Evolutionary conservation across 2,113 vertebrate species (phyloP), one percentile per base, ranked within the genome.

Genomic region (Amblyopsis rosae): DNA sequence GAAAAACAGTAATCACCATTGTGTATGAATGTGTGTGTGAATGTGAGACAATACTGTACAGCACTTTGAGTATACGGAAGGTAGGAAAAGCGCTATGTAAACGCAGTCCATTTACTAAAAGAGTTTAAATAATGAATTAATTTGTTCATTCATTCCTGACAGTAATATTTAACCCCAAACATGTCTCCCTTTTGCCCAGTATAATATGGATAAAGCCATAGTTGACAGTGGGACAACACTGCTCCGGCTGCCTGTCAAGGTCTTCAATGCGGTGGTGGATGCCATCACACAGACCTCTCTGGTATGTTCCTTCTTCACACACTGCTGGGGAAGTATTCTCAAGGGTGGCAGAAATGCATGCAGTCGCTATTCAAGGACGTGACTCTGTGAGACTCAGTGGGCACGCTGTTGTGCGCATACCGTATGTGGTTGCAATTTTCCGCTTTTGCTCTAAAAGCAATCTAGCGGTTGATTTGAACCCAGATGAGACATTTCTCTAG

Each of bases 141-240:
- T 26, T 26, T 1, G 53, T 55, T 55, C 4, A 6, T 55, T 17
- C 15, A 6, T 55, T 17, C 15, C 15, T 17, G 17, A 17, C 17
- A 15, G 12, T 19, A 49, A 9, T 48, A 12, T 11, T 10, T 51
- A 46, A 26, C 11, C 10, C 16, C 66, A 41, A 60, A 63, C 76
- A 60, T 74, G 68, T 15, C 19, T 67, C 26, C 11, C 6, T 17
- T 58, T 74, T 19, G 57, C 75, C 58, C 70, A 99, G 97, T 99
- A 99, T 47, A 99, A 99, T 16, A 88, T 91, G 0, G 97, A 99
- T 82, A 99, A 99, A 91, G 96, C 97, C 1, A 98, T 99, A 60
- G 96, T 99, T 69, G 98, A 99, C 91, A 99, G 98, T 1, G 98
- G 98, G 26, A 99, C 98, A 58, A 99, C 98, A 0, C 93, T 98